Evolutionary conservation across 2,888 invertebrate species (phyloP).

Genomic region (Catocala nupta): DNA sequence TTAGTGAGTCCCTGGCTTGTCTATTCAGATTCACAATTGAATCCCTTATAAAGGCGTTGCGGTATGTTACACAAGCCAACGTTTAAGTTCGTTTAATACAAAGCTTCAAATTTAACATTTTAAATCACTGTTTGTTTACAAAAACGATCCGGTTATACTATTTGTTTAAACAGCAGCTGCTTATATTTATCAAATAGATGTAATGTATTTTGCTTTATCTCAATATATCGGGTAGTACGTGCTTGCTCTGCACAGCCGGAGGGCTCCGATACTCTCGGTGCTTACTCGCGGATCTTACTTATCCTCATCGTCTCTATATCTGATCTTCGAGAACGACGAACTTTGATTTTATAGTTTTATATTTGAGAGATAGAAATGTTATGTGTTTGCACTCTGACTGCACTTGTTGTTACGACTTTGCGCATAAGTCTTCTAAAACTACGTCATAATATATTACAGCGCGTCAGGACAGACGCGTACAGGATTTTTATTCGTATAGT

Average conservation of each 20-base stretch:
- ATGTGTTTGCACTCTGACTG: neutral
- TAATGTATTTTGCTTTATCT: constrained; percentile 53
- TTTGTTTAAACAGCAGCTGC: constrained; percentile 12
- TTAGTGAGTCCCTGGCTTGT: too few species aligned
- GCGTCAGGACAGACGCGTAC: too few species aligned
- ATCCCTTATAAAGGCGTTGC: too few species aligned
- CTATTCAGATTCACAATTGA: too few species aligned
- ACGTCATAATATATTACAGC: too few species aligned
- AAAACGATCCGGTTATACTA: neutral
- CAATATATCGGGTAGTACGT: constrained; percentile 46
- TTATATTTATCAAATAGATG: constrained; percentile 28
- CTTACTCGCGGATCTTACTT: constrained; percentile 49
- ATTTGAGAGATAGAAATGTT: constrained; percentile 22
- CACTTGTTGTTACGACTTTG: too few species aligned
- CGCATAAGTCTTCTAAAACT: too few species aligned
- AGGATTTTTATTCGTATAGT: too few species aligned
- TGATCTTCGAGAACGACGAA: constrained; percentile 51
- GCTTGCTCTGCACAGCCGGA: constrained; percentile 35
- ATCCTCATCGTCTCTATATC: constrained; percentile 54
- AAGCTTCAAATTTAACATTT: too few species aligned
- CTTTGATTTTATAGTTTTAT: constrained; percentile 62
- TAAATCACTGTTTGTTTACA: too few species aligned
- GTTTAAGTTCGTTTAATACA: too few species aligned
- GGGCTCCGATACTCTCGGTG: constrained; percentile 45
- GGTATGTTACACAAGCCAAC: too few species aligned